phyloP scores from a whole-genome alignment of 1,140 invertebrate genomes.

The Laodelphax striatellus region DNA sequence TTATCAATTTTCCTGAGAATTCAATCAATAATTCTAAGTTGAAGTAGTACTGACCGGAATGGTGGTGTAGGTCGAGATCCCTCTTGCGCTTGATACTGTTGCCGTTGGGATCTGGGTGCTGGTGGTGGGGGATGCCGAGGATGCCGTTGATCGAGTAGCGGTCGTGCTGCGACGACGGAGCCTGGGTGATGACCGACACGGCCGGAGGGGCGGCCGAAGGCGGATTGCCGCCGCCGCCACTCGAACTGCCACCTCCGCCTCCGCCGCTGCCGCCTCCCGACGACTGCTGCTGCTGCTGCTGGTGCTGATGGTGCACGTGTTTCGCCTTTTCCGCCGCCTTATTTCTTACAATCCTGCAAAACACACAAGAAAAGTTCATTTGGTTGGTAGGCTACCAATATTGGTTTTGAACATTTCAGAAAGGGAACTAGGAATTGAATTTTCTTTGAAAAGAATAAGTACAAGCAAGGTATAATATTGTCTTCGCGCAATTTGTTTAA shows the following conservation, averaged over 20 bases:
- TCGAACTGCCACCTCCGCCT: constrained; percentile 26
- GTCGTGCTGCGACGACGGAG: constrained; percentile 43
- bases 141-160: constrained; percentile 94
- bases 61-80: constrained; percentile 41
- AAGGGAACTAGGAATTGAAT: too few relatives aligned
- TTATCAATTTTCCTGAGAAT: too few relatives aligned
- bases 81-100: constrained; percentile 61
- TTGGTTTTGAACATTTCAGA: too few relatives aligned
- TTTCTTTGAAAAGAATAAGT: too few relatives aligned
- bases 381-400: too few relatives aligned
- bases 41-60: constrained; percentile 25
- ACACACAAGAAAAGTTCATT: constrained; percentile 9
- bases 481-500: too few relatives aligned
- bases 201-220: constrained; percentile 3
- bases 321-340: constrained; percentile 94
- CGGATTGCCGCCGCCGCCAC: constrained; percentile 15
- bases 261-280: constrained; percentile 16
- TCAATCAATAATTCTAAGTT: too few relatives aligned
- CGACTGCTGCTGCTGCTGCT: constrained; percentile 42
- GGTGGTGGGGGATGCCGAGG: constrained; percentile 63
- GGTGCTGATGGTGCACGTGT: constrained; percentile 67
- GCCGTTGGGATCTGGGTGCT: constrained; percentile 52
- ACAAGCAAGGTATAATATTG: too few relatives aligned
- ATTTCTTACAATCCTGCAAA: constrained; percentile 82
- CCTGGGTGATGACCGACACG: constrained; percentile 46